A percentile compares a stretch with the other conserved stretches of the same genome.
Conservation (phyloP, 2,888 invertebrate species). For the Phalera bucephala region DNA sequence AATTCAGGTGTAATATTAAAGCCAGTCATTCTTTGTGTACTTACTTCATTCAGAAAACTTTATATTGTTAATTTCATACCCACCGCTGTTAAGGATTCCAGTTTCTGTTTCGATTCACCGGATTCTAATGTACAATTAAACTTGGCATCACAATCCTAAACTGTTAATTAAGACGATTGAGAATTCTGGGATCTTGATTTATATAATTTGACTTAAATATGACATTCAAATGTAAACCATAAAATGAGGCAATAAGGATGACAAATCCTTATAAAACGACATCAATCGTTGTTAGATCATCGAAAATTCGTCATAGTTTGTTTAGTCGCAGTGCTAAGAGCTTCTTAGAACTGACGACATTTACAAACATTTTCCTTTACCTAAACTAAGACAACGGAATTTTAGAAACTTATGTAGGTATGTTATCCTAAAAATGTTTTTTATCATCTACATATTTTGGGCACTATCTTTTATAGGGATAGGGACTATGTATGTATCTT, state of each 20-base stretch:
- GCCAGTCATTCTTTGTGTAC: background rate
- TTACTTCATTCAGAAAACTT: too few relatives aligned
- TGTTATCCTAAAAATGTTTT: too few relatives aligned
- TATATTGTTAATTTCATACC: background rate
- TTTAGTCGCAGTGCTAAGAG: background rate
- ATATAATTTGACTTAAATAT: background rate
- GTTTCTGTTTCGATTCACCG: background rate
- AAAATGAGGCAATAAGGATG: background rate
- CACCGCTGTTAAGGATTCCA: background rate
- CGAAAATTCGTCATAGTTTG: background rate
- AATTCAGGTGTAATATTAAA: background rate
- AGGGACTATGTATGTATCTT: too few relatives aligned
- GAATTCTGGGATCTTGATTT: background rate
- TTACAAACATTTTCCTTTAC: slow-evolving; percentile 1
- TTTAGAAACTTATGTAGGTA: too few relatives aligned
- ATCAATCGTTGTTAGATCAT: background rate
- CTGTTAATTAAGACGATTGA: background rate
- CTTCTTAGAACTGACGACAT: slow-evolving; percentile 3
- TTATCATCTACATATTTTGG: too few relatives aligned
- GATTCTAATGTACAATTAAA: background rate
- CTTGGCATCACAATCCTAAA: slow-evolving; percentile 1
- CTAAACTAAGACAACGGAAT: background rate
- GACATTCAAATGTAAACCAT: background rate
- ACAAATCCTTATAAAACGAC: background rate
- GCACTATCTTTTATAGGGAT: too few relatives aligned